A percentile compares a stretch with the other conserved stretches of the same genome.
phyloP scores from a whole-genome alignment of 64 coral and sea anemone species.

The Porites australiensis region DNA sequence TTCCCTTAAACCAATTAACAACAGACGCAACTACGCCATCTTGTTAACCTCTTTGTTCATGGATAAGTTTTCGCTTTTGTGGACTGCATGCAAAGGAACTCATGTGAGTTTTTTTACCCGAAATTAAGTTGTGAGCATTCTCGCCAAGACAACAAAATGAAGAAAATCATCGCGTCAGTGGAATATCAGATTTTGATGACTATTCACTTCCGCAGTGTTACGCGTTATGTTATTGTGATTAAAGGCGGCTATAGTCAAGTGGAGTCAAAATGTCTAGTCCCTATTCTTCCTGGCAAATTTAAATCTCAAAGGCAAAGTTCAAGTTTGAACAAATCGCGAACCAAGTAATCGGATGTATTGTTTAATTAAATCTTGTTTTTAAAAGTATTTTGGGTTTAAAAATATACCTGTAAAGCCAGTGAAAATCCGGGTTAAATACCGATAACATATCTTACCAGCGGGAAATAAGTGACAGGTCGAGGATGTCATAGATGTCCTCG shows the following conservation, averaged over 20 bases:
- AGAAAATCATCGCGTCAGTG: background rate
- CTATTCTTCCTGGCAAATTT: conserved; percentile 52
- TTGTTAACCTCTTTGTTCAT: background rate
- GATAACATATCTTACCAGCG: background rate
- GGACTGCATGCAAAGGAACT: too few species aligned
- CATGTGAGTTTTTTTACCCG: background rate
- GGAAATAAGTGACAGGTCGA: background rate
- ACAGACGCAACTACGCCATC: conserved; percentile 1
- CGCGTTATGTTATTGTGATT: background rate
- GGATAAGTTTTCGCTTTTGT: background rate
- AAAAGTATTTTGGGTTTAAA: too few species aligned
- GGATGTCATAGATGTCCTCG: background rate
- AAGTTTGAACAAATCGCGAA: background rate
- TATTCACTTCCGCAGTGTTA: background rate
- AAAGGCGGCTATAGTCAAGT: background rate
- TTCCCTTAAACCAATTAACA: conserved; percentile 34
- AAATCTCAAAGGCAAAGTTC: conserved; percentile 22
- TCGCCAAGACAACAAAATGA: too few species aligned
- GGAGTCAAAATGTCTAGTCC: conserved; percentile 28
- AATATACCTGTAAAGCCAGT: too few species aligned
- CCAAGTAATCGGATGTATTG: background rate
- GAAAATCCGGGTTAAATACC: conserved; percentile 45
- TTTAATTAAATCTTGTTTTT: background rate
- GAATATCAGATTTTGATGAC: background rate
- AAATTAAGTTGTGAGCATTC: background rate